Evolutionary conservation across 2,888 invertebrate species (phyloP).

Genomic region (Oligia fasciuncula): DNA sequence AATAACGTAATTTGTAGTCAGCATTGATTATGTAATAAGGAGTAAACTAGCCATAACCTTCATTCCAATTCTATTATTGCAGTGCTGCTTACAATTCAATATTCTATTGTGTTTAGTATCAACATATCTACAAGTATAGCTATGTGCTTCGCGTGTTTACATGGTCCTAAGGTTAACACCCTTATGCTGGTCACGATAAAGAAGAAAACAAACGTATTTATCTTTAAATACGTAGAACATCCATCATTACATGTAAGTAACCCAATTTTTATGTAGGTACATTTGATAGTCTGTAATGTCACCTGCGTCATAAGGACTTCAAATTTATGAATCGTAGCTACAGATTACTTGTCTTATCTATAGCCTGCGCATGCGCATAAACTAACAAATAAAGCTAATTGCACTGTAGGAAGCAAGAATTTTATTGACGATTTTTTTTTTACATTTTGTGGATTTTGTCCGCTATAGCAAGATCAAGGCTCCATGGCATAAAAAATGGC

Average conservation of each 20-base stretch:
- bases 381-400: not conserved
- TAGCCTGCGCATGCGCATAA: conserved; percentile 26
- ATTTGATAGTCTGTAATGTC: conserved; percentile 25
- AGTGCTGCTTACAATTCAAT: conserved; percentile 37
- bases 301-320: conserved; percentile 24
- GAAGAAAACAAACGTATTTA: conserved; percentile 45
- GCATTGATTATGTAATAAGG: not conserved
- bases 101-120: conserved; percentile 52
- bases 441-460: not conserved
- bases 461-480: not conserved
- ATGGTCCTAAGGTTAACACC: conserved; percentile 49
- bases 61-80: conserved; percentile 22
- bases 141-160: conserved; percentile 40
- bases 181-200: conserved; percentile 50
- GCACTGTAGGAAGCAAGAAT: not conserved
- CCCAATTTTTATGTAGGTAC: conserved; percentile 50
- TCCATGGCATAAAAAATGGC: not conserved
- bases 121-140: conserved; percentile 33
- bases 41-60: not conserved
- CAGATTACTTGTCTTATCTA: conserved; percentile 25
- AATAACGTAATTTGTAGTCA: not conserved
- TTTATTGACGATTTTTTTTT: not conserved
- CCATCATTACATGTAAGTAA: conserved; percentile 26
- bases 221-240: conserved; percentile 24
- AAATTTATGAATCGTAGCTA: conserved; percentile 29